Percentiles rank a stretch among this genome's conserved stretches.
Conservation (phyloP, 2,797 vertebrate species). For the Arrhamphus sclerolepis region DNA sequence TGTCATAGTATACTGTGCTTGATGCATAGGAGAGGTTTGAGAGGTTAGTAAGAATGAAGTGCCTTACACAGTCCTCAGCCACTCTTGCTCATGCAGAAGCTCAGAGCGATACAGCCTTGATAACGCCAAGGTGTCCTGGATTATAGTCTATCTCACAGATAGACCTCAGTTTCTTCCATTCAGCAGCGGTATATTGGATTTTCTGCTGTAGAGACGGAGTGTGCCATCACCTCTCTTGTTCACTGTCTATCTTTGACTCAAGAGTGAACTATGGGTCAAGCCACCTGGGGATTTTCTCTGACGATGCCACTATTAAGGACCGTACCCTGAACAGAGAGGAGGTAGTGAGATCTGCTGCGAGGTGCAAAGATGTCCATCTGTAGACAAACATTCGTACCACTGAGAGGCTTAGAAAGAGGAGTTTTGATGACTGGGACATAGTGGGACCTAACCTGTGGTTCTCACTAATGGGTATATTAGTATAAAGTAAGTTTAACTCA, state of each 20-base stretch:
- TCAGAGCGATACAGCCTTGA: conserved; percentile 60
- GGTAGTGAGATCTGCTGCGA: conserved; percentile 4
- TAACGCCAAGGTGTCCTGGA: conserved; percentile 72
- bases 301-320: conserved; percentile 31
- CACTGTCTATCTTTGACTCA: conserved; percentile 40
- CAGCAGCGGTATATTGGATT: conserved; percentile 59
- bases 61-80: conserved; percentile 56
- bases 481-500: too few relatives aligned
- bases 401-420: too few relatives aligned
- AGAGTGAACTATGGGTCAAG: conserved; percentile 31
- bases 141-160: conserved; percentile 66
- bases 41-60: conserved; percentile 29
- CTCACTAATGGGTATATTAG: too few relatives aligned
- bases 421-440: too few relatives aligned
- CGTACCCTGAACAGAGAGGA: background rate
- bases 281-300: conserved; percentile 39
- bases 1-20: background rate
- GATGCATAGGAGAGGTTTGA: background rate
- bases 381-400: conserved; percentile 13
- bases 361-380: conserved; percentile 28
- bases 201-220: conserved; percentile 46
- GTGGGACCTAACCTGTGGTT: too few relatives aligned
- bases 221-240: conserved; percentile 46
- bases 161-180: conserved; percentile 57
- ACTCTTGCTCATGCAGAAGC: conserved; percentile 48